Evolutionary conservation across 1,140 invertebrate genomes (phyloP), one percentile per base, ranked within the genome.

Genomic region (Panulirus ornatus): DNA sequence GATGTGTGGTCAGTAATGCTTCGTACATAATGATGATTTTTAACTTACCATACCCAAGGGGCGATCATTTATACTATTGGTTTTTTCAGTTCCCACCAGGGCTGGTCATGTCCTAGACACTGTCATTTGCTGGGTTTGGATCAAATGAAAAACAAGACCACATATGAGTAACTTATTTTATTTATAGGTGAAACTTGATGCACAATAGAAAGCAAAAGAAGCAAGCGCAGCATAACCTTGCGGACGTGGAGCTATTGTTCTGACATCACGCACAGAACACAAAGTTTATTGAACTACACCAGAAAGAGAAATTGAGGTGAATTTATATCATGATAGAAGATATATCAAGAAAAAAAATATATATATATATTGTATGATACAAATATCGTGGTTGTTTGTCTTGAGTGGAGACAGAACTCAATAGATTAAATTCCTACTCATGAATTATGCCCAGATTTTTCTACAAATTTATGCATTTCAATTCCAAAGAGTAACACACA

Each of bases 171-270:
- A 86, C 84, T 86, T 86, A 44, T 81, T 81, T 81, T 89, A 71
- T 89, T 89, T 58, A 71, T 89, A 88, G 79, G 78, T 89, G 87
- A 83, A 89, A 83, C 87, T 86, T 86, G 78, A 73, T 89, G 79
- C 76, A 89, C 79, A 89, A 73, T 81, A 73, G 58, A 89, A 89
- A 89, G 87, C 87, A 89, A 89, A 89, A 42, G 36, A 71, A 89
- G 70, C 78, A 47, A 73, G 81, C 87, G 73, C 66, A 73, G 87
- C 44, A 27, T 89, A 75, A 89, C 38, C 76, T 71, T 54, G 58
- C 66, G 30, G 58, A 75, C 79, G 34, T 71, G 63, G 63, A 85
- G 58, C 87, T 83, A 73, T 22, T 54, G 78, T 83, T 63, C 87
- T 81, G 2, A 87, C 63, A 42, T 27, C 82, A 71, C 44, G 36